Conservation (phyloP, 2,113 vertebrate genomes). For the Grantiella picta region DNA sequence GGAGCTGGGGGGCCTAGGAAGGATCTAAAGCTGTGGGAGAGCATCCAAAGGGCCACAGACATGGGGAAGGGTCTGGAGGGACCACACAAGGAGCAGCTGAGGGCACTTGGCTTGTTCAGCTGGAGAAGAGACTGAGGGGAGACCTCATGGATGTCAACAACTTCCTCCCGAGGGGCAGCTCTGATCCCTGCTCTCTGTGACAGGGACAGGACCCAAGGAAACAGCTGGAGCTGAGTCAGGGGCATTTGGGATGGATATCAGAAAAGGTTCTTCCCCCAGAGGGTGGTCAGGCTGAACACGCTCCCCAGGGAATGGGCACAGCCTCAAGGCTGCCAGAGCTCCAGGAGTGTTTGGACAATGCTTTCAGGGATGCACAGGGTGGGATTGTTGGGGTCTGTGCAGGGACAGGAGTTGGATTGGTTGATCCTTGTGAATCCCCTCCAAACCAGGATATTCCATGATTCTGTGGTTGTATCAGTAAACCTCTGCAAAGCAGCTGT, state of each 20-base stretch:
- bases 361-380: background rate
- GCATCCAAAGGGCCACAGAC: background rate
- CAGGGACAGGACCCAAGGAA: background rate
- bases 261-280: background rate
- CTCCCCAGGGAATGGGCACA: background rate
- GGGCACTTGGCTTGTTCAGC: background rate
- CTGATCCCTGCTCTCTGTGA: background rate
- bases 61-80: background rate
- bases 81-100: background rate
- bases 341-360: fast-evolving
- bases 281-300: background rate
- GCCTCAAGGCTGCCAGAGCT: background rate
- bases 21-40: background rate
- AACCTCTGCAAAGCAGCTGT: background rate
- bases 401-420: background rate
- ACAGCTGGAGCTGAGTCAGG: fast-evolving
- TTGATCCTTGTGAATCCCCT: background rate
- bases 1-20: background rate
- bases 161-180: background rate
- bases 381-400: background rate
- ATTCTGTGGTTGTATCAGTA: background rate
- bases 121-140: background rate
- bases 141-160: background rate
- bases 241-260: fast-evolving
- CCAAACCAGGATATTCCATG: background rate